These are phyloP conservation scores for Tipula unca DNA, from an alignment of 2,888 invertebrate genomes.

Conservation along the genomic window DNA sequence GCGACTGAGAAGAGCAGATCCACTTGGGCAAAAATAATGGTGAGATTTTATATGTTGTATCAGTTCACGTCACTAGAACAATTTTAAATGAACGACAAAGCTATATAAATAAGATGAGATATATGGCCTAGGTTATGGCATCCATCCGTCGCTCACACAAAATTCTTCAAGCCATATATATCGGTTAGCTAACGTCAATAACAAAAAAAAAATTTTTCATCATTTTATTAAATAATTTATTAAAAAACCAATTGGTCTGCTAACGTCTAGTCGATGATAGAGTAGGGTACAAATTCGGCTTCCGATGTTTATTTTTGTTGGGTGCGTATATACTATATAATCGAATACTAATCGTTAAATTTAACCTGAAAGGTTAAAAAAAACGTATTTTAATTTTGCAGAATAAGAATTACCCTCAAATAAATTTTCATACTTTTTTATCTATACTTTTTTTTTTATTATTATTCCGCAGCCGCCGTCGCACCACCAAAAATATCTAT, in stretches of 20 bases:
- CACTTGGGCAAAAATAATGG: no score
- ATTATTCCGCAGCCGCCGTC: neutral
- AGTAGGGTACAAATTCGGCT: neutral
- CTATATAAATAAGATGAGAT: no score
- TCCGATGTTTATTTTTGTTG: neutral
- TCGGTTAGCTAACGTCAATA: no score
- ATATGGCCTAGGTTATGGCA: no score
- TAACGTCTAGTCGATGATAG: neutral
- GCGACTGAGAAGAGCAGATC: no score
- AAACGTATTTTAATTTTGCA: neutral
- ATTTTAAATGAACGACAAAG: no score
- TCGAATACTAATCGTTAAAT: neutral
- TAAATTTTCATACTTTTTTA: neutral
- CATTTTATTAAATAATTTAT: neutral
- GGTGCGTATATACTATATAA: neutral
- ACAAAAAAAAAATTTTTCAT: no score
- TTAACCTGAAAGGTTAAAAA: neutral
- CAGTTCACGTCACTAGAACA: no score
- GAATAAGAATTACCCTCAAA: neutral
- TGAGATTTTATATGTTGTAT: no score
- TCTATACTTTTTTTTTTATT: neutral
- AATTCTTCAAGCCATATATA: no score
- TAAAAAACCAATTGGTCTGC: neutral
- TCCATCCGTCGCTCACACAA: no score
- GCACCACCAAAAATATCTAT: neutral